Evolutionary conservation across 2,797 vertebrate genomes (phyloP), one percentile per base, ranked within the genome.

Genomic region (Podarcis siculus): DNA sequence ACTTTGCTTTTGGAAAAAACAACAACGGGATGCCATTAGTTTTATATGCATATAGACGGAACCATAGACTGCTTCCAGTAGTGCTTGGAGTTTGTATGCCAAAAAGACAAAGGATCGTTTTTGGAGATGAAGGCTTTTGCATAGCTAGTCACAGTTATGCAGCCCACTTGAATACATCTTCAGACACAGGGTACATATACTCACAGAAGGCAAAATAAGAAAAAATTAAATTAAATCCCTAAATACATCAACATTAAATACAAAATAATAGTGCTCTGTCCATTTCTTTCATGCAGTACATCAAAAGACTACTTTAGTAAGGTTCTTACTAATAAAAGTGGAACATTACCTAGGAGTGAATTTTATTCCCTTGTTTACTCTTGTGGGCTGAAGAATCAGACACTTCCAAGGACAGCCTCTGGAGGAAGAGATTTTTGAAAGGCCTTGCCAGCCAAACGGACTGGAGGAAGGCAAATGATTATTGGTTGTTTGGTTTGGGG

Each of bases 21-120:
- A 85, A 83, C 85, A 0, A 19, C 2, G 2, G 39, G 8, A 80
- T 37, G 42, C 37, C 85, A 39, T 19, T 21, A 73, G 35, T 45
- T 61, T 85, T 89, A 58, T 32, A 45, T 64, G 32, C 49, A 8
- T 64, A 79, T 55, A 91, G 85, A 81, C 0, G 83, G 92, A 93
- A n/a, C 9, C 0, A 0, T 87, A 85, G 87, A 21, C 32, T 35
- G 75, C 90, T 79, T 86, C 55, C 89, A 32, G 19, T 27, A 87
- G 3, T 1, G 49, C 79, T 82, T 58, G 8, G 82, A 66, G 3
- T 90, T 85, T 79, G 3, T 15, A 72, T 25, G 32, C 25, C 23
- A 49, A 79, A 79, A 79, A 35, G n/a, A 9, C 23, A 84, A 66
- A 86, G 71, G 67, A 35, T 64, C 37, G 39, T 27, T 83, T 83